These are phyloP conservation scores for Xanthorhoe spadicearia DNA, from an alignment of 2,888 invertebrate genomes.

Conservation along the genomic window DNA sequence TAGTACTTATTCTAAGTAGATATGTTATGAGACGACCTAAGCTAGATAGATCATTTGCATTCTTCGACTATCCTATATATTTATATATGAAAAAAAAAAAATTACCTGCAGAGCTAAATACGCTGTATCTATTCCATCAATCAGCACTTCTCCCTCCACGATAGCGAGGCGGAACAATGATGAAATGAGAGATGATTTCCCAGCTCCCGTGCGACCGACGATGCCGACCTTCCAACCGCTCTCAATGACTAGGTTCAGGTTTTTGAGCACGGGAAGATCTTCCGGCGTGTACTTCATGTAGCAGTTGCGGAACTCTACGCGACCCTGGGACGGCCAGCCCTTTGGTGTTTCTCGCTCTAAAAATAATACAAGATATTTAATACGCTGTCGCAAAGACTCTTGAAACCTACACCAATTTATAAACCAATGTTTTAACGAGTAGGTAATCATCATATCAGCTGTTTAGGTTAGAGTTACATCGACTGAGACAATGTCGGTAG, in stretches of 20 bases:
- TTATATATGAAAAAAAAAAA: not conserved
- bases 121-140: slow-evolving; percentile 87
- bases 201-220: slow-evolving; percentile 94
- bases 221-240: slow-evolving; percentile 91
- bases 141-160: slow-evolving; percentile 88
- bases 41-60: no score
- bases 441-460: no score
- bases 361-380: slow-evolving; percentile 37
- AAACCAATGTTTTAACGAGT: no score
- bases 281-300: slow-evolving; percentile 87
- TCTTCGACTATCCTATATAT: no score
- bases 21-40: no score
- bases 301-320: slow-evolving; percentile 86
- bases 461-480: no score
- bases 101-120: slow-evolving; percentile 68
- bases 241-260: slow-evolving; percentile 88
- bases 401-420: no score
- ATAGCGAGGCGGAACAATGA: slow-evolving; percentile 91
- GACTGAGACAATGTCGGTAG: no score
- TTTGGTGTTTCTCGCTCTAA: slow-evolving; percentile 81
- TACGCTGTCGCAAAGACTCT: not conserved
- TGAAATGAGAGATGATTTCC: slow-evolving; percentile 91
- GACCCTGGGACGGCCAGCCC: slow-evolving; percentile 89
- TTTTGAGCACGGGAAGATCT: slow-evolving; percentile 89
- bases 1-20: no score